phyloP scores from a whole-genome alignment of 2,113 vertebrate genomes.

The Antechinus stuartii region DNA sequence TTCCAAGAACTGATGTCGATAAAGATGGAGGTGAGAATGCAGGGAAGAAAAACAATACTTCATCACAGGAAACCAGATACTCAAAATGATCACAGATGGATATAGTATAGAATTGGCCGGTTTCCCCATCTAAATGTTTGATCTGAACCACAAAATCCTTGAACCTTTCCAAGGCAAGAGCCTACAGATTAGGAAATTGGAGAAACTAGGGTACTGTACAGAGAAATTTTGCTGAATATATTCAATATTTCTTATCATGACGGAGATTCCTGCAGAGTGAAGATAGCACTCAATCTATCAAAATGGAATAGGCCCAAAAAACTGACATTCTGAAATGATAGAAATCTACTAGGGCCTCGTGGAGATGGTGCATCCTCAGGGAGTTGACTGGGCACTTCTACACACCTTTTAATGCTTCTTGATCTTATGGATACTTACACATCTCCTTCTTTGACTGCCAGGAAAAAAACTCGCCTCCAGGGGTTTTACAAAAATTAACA shows the following conservation, averaged over 20 bases:
- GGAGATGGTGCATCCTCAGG: neutral
- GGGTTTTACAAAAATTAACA: constrained; percentile 7
- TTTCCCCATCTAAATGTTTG: constrained; percentile 4
- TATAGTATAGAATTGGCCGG: neutral
- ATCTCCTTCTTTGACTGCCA: neutral
- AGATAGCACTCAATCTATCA: neutral
- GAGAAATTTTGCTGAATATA: constrained; percentile 25
- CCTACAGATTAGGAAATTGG: neutral
- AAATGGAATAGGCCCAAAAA: neutral
- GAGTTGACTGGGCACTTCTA: neutral
- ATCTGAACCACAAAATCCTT: neutral
- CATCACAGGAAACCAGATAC: constrained; percentile 25
- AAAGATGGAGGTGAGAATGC: constrained; percentile 19
- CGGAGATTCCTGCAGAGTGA: neutral
- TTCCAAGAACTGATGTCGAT: constrained; percentile 19
- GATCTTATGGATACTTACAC: neutral
- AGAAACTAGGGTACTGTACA: neutral
- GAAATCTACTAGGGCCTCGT: neutral
- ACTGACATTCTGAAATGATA: constrained; percentile 16
- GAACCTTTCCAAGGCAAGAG: neutral
- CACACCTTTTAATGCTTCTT: neutral
- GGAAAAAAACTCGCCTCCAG: neutral
- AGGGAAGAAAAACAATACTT: constrained; percentile 25
- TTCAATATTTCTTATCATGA: constrained; percentile 41
- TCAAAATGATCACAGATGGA: constrained; percentile 41